Conservation (phyloP, 2,113 vertebrate genomes). For the Cololabis saira region DNA sequence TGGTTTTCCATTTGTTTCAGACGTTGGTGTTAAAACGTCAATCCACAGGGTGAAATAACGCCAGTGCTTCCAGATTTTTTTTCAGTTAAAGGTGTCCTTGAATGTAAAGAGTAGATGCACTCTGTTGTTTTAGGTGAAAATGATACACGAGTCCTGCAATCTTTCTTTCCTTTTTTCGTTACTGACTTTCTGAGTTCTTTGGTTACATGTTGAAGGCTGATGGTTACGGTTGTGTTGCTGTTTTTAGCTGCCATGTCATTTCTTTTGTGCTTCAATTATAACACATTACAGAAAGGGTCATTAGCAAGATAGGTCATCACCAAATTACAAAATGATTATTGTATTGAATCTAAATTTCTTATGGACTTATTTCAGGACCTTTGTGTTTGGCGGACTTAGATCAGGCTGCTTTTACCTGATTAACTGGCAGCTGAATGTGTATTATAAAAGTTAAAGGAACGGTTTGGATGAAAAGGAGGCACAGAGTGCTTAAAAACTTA, state of each 20-base stretch:
- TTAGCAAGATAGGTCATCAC: not conserved
- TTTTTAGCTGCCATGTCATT: no score
- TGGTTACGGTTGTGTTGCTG: no score
- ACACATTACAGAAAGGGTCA: not conserved
- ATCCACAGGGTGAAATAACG: constrained; percentile 39
- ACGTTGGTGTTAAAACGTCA: not conserved
- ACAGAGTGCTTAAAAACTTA: no score
- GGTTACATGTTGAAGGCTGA: no score
- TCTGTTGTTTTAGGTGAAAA: constrained; percentile 2
- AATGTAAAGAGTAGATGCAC: not conserved
- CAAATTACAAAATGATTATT: not conserved
- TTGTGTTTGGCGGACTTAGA: not conserved
- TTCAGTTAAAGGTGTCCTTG: constrained; percentile 4
- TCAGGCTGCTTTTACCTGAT: constrained; percentile 1
- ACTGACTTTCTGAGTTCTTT: not conserved
- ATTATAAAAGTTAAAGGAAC: no score
- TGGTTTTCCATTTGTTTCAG: not conserved
- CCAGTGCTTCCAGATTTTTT: constrained; percentile 29
- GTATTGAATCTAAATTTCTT: not conserved
- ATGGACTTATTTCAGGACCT: constrained; percentile 5
- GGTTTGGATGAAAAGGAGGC: no score
- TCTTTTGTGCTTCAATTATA: not conserved
- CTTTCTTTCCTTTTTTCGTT: not conserved
- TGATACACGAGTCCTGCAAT: not conserved
- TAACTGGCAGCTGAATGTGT: constrained; percentile 1